phyloP scores from a whole-genome alignment of 2,888 invertebrate species.

The Metellina segmentata region DNA sequence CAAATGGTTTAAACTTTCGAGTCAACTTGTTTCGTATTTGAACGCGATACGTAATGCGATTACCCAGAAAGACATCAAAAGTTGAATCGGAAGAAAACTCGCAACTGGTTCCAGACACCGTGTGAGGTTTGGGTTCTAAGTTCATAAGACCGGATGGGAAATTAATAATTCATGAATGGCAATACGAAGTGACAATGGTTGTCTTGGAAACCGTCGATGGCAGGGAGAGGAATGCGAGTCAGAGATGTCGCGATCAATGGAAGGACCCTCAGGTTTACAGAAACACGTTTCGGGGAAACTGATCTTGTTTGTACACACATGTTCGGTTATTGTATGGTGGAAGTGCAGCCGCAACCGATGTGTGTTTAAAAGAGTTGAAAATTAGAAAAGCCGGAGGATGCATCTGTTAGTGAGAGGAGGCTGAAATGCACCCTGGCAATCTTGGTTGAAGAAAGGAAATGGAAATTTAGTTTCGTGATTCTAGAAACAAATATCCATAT shows the following conservation, averaged over 20 bases:
- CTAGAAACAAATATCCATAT: too few relatives aligned
- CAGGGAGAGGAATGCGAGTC: neutral
- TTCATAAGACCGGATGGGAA: neutral
- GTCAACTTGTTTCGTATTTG: neutral
- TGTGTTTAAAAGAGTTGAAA: neutral
- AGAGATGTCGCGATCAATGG: conserved; percentile 55
- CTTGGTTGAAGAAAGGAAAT: too few relatives aligned
- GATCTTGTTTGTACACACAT: conserved; percentile 9
- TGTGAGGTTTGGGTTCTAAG: neutral
- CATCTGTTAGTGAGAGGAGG: too few relatives aligned
- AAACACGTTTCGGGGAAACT: conserved; percentile 13
- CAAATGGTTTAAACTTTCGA: neutral
- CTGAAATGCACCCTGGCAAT: too few relatives aligned
- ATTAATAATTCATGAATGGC: conserved; percentile 63
- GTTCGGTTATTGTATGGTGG: neutral
- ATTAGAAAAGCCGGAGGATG: neutral
- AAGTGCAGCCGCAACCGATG: neutral
- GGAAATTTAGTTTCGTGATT: too few relatives aligned
- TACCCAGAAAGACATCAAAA: neutral
- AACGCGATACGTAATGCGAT: neutral
- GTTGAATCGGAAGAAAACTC: neutral
- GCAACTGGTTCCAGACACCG: neutral
- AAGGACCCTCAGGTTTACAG: conserved; percentile 6
- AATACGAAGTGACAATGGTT: conserved; percentile 24
- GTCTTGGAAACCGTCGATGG: conserved; percentile 1